Percentiles rank a stretch among this genome's conserved stretches.
These are phyloP conservation scores for Harlomillsia oculata DNA, from an alignment of 1,140 invertebrate genomes.

Conservation along the genomic window DNA sequence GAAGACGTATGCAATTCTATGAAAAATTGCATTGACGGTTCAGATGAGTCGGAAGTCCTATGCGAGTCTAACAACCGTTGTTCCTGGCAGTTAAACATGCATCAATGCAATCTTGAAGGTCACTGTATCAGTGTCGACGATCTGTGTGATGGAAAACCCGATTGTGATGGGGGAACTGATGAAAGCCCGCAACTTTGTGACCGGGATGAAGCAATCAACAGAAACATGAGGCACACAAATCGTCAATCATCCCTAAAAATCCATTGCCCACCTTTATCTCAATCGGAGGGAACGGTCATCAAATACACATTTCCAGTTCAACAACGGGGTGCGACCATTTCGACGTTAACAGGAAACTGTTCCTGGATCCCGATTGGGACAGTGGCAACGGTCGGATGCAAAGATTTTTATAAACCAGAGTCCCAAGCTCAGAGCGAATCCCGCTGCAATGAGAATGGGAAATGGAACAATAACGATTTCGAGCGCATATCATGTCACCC, in stretches of 20 bases:
- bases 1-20: conserved; percentile 13
- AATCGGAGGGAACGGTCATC: too few relatives aligned
- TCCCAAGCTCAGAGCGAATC: not conserved
- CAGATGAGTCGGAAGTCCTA: conserved; percentile 13
- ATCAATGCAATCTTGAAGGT: conserved; percentile 11
- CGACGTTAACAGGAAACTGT: not conserved
- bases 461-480: too few relatives aligned
- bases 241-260: not conserved
- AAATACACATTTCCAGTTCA: too few relatives aligned
- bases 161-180: conserved; percentile 15
- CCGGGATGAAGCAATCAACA: not conserved
- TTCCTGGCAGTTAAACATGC: not conserved
- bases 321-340: too few relatives aligned
- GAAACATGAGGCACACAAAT: conserved; percentile 3
- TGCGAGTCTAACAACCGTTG: conserved; percentile 14
- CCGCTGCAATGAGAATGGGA: conserved; percentile 9
- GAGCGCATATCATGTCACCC: too few relatives aligned
- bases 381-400: not conserved
- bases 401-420: conserved; percentile 7
- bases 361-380: not conserved
- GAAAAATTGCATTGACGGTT: conserved; percentile 7
- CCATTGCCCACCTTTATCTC: not conserved
- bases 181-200: conserved; percentile 4
- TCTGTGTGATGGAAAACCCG: conserved; percentile 15
- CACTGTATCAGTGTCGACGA: conserved; percentile 5